These are phyloP conservation scores for Erythrocercus mccallii DNA, from an alignment of 2,113 vertebrate species.

Conservation along the genomic window DNA sequence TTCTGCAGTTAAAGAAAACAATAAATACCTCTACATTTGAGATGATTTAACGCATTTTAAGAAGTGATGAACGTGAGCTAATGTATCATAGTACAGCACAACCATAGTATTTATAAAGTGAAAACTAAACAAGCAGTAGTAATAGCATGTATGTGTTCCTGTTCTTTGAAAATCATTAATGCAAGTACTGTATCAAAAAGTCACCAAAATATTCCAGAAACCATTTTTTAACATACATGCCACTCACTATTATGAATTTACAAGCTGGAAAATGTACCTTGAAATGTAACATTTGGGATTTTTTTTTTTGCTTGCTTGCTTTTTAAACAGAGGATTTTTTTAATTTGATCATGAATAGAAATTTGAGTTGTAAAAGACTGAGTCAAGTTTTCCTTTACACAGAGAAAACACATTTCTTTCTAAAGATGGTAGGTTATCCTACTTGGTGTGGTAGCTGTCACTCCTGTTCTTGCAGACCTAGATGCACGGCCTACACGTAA, in stretches of 20 bases:
- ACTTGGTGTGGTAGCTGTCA: constrained; percentile 85
- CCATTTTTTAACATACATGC: not conserved
- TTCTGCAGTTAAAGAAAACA: not conserved
- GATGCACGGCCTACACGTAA: constrained; percentile 19
- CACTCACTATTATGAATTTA: not conserved
- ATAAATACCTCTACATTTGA: not conserved
- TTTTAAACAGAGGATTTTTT: not conserved
- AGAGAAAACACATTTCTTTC: not conserved
- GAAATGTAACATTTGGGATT: not conserved
- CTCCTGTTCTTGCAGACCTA: constrained; percentile 57
- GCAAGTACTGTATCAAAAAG: not conserved
- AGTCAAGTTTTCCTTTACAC: not conserved
- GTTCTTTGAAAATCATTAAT: not conserved
- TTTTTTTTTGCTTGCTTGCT: not conserved
- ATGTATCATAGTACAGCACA: not conserved
- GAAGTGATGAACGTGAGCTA: not conserved
- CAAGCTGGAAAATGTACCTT: not conserved
- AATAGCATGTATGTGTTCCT: not conserved
- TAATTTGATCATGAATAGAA: not conserved
- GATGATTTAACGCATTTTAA: fast-evolving
- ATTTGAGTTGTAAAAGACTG: not conserved
- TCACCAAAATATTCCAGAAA: fast-evolving
- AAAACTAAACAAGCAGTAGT: not conserved
- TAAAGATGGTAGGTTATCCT: constrained; percentile 31
- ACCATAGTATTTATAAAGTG: not conserved